Evolutionary conservation across 64 coral and sea anemone species (phyloP), one percentile per base, ranked within the genome.

Genomic region (Hydrozoanthus tunicans): DNA sequence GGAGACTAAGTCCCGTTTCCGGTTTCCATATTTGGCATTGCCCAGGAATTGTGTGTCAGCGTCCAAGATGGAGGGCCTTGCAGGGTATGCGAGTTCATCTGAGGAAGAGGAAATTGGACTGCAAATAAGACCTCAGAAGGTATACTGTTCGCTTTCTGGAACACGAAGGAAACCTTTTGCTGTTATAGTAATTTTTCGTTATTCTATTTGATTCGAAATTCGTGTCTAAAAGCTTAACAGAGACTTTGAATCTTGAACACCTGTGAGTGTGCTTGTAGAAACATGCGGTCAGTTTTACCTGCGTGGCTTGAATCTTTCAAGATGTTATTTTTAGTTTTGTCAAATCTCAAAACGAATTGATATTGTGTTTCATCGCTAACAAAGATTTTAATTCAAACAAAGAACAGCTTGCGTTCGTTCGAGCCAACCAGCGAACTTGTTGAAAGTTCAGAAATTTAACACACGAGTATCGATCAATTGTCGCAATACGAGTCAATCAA

Each of bases 11-110:
- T 72, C 14, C 12, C 14, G 59, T 74, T 88, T 88, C 84, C 69
- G 84, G 84, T 88, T 74, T 58, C 68, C 84, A 88, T 88, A 88
- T 88, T 88, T 88, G 84, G 84, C 56, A 73, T 88, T 88, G 74
- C 74, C 84, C 84, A 69, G 69, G 84, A 13, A 56, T 25, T 53
- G 7, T 5, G 32, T 56, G 9, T 20, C n/a, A 69, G 59, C 32
- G 24, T 68, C 56, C 69, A 88, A 88, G 69, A 88, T 88, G 84
- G 84, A 88, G 67, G 84, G 73, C 9, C 70, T 88, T 32, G 84
- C 69, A 15, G 84, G 84, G 0, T 88, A 88, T 1, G 84, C 66
- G 67, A 88, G 84, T 73, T 88, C 84, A 10, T 88, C 84, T 7
- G 84, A 88, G 3, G 84, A 88, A 58, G 84, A 88, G 84, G 84